Percentiles rank a stretch among this genome's conserved stretches.
phyloP scores from a whole-genome alignment of 2,888 invertebrate species.

The Metallyticus violacea region DNA sequence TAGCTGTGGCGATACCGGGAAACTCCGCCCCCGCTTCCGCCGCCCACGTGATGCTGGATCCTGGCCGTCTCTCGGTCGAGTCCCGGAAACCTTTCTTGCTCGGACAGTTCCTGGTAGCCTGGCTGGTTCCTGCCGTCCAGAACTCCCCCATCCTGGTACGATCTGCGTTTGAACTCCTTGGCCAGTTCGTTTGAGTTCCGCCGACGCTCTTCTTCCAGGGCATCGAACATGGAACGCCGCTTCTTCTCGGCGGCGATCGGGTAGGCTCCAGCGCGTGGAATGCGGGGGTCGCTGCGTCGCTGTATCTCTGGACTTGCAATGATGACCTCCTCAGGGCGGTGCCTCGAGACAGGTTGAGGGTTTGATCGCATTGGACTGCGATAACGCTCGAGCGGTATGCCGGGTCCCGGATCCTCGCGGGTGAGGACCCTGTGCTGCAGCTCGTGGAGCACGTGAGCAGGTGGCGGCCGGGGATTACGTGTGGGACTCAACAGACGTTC shows the following conservation, averaged over 20 bases:
- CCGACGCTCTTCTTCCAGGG: slow-evolving; percentile 49
- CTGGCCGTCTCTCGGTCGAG: slow-evolving; percentile 51
- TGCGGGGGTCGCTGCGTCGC: neutral
- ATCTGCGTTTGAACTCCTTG: slow-evolving; percentile 49
- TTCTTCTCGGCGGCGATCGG: slow-evolving; percentile 24
- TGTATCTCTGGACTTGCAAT: slow-evolving; percentile 15
- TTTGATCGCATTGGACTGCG: neutral
- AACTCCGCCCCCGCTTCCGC: neutral
- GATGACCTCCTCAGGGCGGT: neutral
- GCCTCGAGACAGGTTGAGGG: neutral
- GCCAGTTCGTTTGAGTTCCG: slow-evolving; percentile 50
- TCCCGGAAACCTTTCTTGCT: slow-evolving; percentile 54
- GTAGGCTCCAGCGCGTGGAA: neutral
- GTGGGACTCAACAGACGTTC: slow-evolving; percentile 19
- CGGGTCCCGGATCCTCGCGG: neutral
- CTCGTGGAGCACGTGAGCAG: too few relatives aligned
- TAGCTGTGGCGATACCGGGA: slow-evolving; percentile 57
- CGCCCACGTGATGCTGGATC: slow-evolving; percentile 19
- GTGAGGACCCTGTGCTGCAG: neutral
- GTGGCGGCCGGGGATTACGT: slow-evolving; percentile 8
- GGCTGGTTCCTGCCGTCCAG: neutral
- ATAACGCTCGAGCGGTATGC: neutral
- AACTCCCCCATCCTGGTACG: slow-evolving; percentile 45
- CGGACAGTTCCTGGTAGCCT: slow-evolving; percentile 52
- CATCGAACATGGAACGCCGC: slow-evolving; percentile 36